Evolutionary conservation across 2,888 invertebrate genomes (phyloP), one percentile per base, ranked within the genome.

Genomic region (Morpho deidamia): DNA sequence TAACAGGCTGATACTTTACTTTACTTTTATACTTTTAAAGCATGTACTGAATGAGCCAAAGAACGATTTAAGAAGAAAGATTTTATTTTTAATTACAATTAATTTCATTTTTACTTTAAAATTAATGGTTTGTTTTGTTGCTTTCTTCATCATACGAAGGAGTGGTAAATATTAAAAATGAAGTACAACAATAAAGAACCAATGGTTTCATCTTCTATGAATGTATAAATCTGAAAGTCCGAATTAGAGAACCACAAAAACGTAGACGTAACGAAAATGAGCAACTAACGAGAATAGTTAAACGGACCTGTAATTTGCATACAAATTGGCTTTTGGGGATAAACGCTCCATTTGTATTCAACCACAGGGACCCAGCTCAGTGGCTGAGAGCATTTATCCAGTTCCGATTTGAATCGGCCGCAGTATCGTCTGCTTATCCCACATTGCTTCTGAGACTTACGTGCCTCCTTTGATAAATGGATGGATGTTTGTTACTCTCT

Each of bases 211-310:
- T 5, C 23, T 23, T 23, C 5, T 23, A 23, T 23, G 23, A 23
- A 23, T 23, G 1, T 48, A 42, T 32, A 49, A 59, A 51, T 65
- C 59, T 61, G 71, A 72, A 68, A 69, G 65, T 69, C 69, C 64
- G 64, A 67, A 72, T 71, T 72, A 63, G 67, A 77, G 70, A 63
- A 68, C 70, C 71, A 70, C 70, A 71, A 75, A 80, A 83, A 83
- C 74, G 76, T 79, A 81, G 82, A 84, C 79, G 76, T 83, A 78
- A 72, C 72, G 83, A 83, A 88, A 89, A 88, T 87, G 87, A 86
- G 86, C 87, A 87, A 86, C 86, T 88, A 88, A 88, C 87, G 86
- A 86, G 88, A 81, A 87, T 85, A 87, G 88, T 87, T 85, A 83
- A 86, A 83, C 76, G 80, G 81, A 83, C 79, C 81, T 78, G 81